Percentiles rank a stretch among this genome's conserved stretches.
Evolutionary conservation across 1,140 invertebrate species (phyloP).

Genomic region (Argopecten irradians): DNA sequence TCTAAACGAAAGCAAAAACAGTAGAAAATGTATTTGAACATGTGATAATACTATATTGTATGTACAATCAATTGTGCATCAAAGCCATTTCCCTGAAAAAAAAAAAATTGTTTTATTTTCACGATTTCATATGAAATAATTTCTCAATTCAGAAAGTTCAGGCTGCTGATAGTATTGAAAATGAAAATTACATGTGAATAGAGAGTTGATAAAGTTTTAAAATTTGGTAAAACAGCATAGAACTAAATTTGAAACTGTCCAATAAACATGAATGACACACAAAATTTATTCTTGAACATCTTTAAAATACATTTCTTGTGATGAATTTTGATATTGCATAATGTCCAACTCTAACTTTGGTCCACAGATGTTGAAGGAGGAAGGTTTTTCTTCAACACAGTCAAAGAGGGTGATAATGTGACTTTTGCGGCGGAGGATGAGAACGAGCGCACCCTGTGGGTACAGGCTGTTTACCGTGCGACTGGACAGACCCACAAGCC

Average conservation of each 20-base stretch:
- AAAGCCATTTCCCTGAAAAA: too few species aligned
- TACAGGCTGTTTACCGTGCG: slow-evolving; percentile 96
- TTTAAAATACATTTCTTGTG: too few species aligned
- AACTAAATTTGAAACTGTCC: too few species aligned
- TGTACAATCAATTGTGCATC: background rate
- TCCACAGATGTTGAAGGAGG: slow-evolving; percentile 80
- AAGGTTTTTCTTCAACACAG: slow-evolving; percentile 92
- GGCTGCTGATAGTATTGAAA: too few species aligned
- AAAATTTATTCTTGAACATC: too few species aligned
- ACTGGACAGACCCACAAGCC: slow-evolving; percentile 99
- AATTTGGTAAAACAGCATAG: background rate
- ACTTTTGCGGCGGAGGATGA: slow-evolving; percentile 98
- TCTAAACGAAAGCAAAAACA: background rate
- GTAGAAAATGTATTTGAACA: background rate
- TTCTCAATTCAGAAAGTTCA: too few species aligned
- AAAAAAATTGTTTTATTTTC: too few species aligned
- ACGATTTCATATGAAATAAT: too few species aligned
- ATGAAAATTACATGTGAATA: too few species aligned
- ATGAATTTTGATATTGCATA: background rate
- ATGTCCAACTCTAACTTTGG: slow-evolving; percentile 57
- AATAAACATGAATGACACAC: too few species aligned
- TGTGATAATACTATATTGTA: background rate
- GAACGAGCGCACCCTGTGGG: slow-evolving; percentile 98
- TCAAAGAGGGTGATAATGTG: slow-evolving; percentile 98
- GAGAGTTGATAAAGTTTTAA: background rate